A percentile compares a stretch with the other conserved stretches of the same genome.
Evolutionary conservation across 2,888 invertebrate species (phyloP).

Genomic region (Chromoteleia sp.): DNA sequence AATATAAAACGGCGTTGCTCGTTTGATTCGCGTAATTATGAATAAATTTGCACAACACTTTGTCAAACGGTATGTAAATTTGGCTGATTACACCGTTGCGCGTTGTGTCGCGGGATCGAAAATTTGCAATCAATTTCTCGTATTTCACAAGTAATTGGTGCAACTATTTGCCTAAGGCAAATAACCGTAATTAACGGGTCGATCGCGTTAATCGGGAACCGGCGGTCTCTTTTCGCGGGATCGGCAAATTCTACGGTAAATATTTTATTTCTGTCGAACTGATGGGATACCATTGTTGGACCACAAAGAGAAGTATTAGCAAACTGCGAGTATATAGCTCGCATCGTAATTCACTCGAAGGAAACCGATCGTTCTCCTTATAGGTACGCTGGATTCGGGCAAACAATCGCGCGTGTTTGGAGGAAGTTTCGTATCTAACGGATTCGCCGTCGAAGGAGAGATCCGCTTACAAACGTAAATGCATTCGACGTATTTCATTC

Average conservation of each 20-base stretch:
- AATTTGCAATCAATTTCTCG: background rate
- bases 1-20: conserved; percentile 1
- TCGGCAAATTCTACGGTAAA: conserved; percentile 20
- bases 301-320: conserved; percentile 52
- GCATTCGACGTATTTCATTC: conserved; percentile 35
- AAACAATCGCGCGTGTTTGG: conserved; percentile 32
- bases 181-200: conserved; percentile 5
- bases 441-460: conserved; percentile 28
- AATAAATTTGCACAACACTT: background rate
- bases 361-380: conserved; percentile 55
- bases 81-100: background rate
- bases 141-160: conserved; percentile 1
- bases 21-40: background rate
- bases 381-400: conserved; percentile 47
- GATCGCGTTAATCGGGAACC: background rate
- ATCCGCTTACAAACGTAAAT: conserved; percentile 58
- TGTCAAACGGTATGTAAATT: conserved; percentile 2
- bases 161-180: background rate
- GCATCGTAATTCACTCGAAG: conserved; percentile 54
- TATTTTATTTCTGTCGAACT: conserved; percentile 42
- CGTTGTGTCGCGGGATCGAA: background rate
- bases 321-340: conserved; percentile 27
- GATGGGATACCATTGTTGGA: conserved; percentile 26
- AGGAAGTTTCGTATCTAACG: conserved; percentile 39
- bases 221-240: background rate